These are phyloP conservation scores for Thalassarche chlororhynchos DNA, from an alignment of 2,113 vertebrate species.

Conservation along the genomic window DNA sequence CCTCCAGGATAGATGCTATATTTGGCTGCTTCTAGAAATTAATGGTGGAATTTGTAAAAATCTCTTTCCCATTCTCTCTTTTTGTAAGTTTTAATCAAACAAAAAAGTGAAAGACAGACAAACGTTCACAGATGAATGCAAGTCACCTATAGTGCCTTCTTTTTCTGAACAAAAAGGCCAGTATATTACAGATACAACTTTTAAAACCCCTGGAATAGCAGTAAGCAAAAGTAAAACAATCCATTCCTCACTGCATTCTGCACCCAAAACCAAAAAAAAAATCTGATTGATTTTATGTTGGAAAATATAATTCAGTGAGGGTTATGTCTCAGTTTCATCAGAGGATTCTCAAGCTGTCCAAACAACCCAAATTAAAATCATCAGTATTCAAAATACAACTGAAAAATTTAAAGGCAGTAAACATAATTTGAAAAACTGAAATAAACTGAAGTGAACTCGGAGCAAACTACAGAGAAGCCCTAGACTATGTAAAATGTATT, in stretches of 20 bases:
- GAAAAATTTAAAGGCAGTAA: conserved; percentile 53
- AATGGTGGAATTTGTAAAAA: neutral
- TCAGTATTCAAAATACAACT: conserved; percentile 40
- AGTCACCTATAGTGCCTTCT: neutral
- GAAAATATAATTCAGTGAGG: conserved; percentile 21
- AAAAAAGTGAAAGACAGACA: neutral
- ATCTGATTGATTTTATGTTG: conserved; percentile 25
- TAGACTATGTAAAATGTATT: neutral
- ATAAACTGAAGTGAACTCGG: conserved; percentile 45
- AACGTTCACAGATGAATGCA: neutral
- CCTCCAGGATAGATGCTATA: neutral
- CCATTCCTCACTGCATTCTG: neutral
- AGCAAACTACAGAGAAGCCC: conserved; percentile 5
- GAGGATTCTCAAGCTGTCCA: conserved; percentile 44
- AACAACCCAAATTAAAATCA: conserved; percentile 56
- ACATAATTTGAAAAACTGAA: conserved; percentile 35
- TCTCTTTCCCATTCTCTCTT: neutral
- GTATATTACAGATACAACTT: neutral
- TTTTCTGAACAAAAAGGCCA: neutral
- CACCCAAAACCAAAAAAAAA: neutral
- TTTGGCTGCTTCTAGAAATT: neutral
- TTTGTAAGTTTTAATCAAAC: neutral
- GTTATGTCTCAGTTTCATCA: conserved; percentile 39
- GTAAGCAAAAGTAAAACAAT: neutral
- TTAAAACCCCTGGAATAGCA: neutral